Percentiles rank a stretch among this genome's conserved stretches.
phyloP scores from a whole-genome alignment of 1,140 invertebrate species.

The Atta cephalotes region DNA sequence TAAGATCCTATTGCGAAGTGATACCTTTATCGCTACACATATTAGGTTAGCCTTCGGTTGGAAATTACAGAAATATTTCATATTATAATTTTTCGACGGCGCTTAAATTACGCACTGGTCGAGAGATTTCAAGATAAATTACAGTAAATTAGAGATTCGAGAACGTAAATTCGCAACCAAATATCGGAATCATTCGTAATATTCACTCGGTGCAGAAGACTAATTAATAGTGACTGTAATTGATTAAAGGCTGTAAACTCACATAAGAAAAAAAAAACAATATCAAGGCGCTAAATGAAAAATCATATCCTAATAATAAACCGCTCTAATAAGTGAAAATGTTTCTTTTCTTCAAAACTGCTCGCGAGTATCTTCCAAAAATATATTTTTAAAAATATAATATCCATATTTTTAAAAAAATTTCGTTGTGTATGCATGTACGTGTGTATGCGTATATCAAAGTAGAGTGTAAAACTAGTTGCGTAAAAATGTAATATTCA shows the following conservation, averaged over 20 bases:
- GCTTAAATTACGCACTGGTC: slow-evolving; percentile 15
- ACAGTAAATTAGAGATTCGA: not conserved
- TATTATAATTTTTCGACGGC: not conserved
- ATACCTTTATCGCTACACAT: slow-evolving; percentile 38
- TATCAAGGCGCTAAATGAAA: not conserved
- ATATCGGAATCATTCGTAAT: not conserved
- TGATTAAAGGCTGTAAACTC: too few relatives aligned
- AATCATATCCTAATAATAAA: not conserved
- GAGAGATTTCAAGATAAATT: slow-evolving; percentile 22
- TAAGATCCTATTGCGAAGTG: slow-evolving; percentile 40
- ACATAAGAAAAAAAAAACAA: not conserved
- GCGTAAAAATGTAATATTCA: slow-evolving; percentile 28
- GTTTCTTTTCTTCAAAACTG: not conserved
- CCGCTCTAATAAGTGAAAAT: not conserved
- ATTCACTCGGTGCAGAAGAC: not conserved
- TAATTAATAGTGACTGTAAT: too few relatives aligned
- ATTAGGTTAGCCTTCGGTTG: slow-evolving; percentile 18
- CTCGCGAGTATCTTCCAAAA: not conserved
- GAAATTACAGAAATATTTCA: slow-evolving; percentile 30
- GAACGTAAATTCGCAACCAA: not conserved
- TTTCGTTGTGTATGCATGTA: slow-evolving; percentile 2
- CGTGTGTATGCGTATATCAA: not conserved
- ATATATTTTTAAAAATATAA: not conserved
- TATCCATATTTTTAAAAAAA: slow-evolving; percentile 6
- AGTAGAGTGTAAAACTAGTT: not conserved